Conservation (phyloP, 2,113 vertebrate species). For the Pseudonaja textilis region DNA sequence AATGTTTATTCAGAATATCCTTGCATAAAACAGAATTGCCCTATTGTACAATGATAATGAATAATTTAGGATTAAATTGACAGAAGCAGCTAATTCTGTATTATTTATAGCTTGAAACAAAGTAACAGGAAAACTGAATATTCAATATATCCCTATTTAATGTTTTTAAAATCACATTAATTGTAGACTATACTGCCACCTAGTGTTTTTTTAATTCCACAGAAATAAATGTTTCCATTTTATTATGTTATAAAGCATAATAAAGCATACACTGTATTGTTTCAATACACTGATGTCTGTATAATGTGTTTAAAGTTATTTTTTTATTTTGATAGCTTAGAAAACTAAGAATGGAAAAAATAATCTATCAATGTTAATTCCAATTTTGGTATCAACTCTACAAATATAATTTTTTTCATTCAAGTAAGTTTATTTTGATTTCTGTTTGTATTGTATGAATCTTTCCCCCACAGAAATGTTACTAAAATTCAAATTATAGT, state of each 20-base stretch:
- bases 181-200: slow-evolving; percentile 51
- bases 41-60: background rate
- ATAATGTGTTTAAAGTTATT: background rate
- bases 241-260: background rate
- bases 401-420: background rate
- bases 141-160: background rate
- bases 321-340: background rate
- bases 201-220: slow-evolving; percentile 34
- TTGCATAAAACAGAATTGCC: background rate
- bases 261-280: background rate
- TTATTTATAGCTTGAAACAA: background rate
- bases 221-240: background rate
- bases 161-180: background rate
- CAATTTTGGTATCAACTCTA: background rate
- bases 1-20: background rate
- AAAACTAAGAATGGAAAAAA: background rate
- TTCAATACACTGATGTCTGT: background rate
- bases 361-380: background rate
- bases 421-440: background rate
- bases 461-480: background rate
- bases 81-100: background rate
- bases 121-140: slow-evolving; percentile 5
- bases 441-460: background rate
- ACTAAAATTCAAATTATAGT: background rate
- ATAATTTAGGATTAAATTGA: background rate